phyloP scores from a whole-genome alignment of 2,113 vertebrate genomes.

The Xyrauchen texanus region DNA sequence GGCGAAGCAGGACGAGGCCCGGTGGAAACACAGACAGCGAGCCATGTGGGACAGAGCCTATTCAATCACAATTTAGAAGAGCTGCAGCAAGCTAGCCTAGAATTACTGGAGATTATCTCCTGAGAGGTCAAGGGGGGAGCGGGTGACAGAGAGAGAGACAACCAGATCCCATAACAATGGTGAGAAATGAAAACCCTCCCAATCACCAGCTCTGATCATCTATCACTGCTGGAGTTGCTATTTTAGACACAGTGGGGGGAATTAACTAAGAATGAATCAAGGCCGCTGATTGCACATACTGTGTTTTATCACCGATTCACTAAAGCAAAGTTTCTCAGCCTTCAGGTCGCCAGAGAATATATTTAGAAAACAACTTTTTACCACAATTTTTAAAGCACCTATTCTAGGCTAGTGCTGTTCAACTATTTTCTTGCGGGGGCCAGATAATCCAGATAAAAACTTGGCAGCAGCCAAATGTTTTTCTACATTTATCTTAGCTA shows the following conservation, averaged over 20 bases:
- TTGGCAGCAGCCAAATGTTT: too few relatives aligned
- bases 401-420: too few relatives aligned
- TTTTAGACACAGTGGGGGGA: slow-evolving; percentile 11
- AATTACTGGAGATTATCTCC: slow-evolving; percentile 76
- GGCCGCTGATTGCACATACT: too few relatives aligned
- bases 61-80: slow-evolving; percentile 73
- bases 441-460: too few relatives aligned
- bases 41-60: slow-evolving; percentile 61
- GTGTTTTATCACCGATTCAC: too few relatives aligned
- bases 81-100: slow-evolving; percentile 64
- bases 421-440: too few relatives aligned
- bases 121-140: slow-evolving; percentile 27
- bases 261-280: too few relatives aligned
- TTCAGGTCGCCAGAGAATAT: too few relatives aligned
- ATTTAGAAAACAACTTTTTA: too few relatives aligned
- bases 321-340: too few relatives aligned
- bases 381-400: too few relatives aligned
- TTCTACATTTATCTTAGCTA: too few relatives aligned
- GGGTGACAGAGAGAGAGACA: slow-evolving; percentile 14
- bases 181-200: slow-evolving; percentile 35
- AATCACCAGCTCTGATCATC: slow-evolving; percentile 14
- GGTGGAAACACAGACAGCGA: slow-evolving; percentile 38
- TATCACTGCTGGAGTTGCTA: slow-evolving; percentile 19
- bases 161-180: slow-evolving; percentile 60
- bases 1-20: slow-evolving; percentile 34